Conservation (phyloP, 2,888 invertebrate genomes). For the Pecten maximus region DNA sequence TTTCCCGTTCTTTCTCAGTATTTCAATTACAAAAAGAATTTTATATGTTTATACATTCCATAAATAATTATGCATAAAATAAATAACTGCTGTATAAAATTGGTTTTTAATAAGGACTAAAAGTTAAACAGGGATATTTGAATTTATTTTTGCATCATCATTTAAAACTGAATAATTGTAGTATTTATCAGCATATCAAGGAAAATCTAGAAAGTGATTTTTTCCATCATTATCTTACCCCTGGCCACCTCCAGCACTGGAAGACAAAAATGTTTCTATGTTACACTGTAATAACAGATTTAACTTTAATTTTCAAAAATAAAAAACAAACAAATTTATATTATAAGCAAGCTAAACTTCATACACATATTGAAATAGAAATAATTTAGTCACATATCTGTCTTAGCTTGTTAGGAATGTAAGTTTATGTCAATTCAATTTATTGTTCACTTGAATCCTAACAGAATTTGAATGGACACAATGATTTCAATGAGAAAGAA, state of each 20-base stretch:
- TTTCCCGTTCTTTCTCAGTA: no score
- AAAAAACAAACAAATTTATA: neutral
- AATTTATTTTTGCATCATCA: neutral
- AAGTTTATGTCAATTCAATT: neutral
- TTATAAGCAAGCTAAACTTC: neutral
- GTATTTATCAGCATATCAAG: neutral
- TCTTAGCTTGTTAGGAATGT: neutral
- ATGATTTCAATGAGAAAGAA: neutral
- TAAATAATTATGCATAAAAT: neutral
- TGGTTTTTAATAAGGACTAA: neutral
- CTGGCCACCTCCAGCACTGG: constrained; percentile 29
- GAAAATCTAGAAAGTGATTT: neutral
- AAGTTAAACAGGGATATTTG: neutral
- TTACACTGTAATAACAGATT: neutral
- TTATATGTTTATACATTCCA: no score
- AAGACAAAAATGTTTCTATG: constrained; percentile 10
- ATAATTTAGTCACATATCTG: neutral
- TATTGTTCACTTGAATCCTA: neutral
- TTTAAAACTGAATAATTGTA: neutral
- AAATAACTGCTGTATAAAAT: neutral
- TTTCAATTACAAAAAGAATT: neutral
- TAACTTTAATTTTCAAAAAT: neutral
- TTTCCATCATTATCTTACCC: neutral
- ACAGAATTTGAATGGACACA: neutral
- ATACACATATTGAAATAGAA: neutral